phyloP scores from a whole-genome alignment of 64 coral and sea anemone species.

The Exaiptasia diaphana region DNA sequence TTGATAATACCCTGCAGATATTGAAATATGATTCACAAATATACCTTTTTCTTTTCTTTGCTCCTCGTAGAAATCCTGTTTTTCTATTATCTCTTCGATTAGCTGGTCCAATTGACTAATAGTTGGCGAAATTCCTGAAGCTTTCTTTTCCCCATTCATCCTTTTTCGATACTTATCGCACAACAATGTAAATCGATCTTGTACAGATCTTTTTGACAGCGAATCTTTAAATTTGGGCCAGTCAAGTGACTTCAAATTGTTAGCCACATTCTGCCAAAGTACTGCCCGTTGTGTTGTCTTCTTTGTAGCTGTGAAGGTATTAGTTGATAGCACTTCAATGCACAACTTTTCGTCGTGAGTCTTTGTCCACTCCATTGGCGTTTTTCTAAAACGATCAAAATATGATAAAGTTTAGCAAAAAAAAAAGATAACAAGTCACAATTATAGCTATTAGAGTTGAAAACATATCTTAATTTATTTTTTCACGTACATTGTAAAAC shows the following conservation, averaged over 20 bases:
- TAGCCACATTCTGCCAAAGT: slow-evolving; percentile 35
- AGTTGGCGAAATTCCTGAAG: slow-evolving; percentile 39
- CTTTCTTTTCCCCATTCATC: slow-evolving; percentile 42
- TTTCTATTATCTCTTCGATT: slow-evolving; percentile 40
- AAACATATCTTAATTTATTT: no score
- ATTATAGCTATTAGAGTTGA: no score
- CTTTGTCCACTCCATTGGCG: slow-evolving; percentile 54
- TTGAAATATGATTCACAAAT: no score
- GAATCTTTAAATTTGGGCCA: slow-evolving; percentile 46
- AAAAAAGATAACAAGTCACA: no score
- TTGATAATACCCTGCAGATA: no score
- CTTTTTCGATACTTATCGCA: slow-evolving; percentile 41
- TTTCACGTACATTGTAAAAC: no score
- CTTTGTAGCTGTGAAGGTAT: slow-evolving; percentile 36
- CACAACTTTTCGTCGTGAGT: slow-evolving; percentile 24
- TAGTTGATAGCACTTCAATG: slow-evolving; percentile 28
- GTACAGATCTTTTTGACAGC: slow-evolving; percentile 37
- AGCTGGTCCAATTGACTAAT: slow-evolving; percentile 33
- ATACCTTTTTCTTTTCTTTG: not conserved
- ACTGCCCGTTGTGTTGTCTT: slow-evolving; percentile 33
- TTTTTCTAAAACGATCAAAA: slow-evolving; percentile 12
- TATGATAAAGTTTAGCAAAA: no score
- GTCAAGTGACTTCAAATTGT: slow-evolving; percentile 26
- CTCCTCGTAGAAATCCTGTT: slow-evolving; percentile 3
- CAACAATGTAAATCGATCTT: slow-evolving; percentile 37